Evolutionary conservation across 1,140 invertebrate species (phyloP).

Genomic region (Muscidifurax raptorellus): DNA sequence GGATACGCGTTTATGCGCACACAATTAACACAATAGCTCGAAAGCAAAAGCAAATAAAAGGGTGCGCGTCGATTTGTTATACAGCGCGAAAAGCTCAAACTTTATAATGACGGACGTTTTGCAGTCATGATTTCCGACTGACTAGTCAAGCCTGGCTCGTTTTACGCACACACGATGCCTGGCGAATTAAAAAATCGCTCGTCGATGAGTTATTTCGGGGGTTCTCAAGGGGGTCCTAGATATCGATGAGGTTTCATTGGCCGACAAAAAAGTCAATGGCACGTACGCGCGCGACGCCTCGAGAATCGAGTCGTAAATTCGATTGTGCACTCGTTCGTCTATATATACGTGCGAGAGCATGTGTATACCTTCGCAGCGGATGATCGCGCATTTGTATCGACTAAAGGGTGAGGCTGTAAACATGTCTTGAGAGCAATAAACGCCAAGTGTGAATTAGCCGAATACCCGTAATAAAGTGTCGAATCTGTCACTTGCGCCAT

Average conservation of each 20-base stretch:
- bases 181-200: constrained; percentile 46
- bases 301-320: constrained; percentile 47
- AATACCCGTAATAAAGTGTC: constrained; percentile 45
- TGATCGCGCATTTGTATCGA: constrained; percentile 29
- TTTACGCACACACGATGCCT: not conserved
- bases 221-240: not conserved
- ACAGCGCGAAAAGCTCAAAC: constrained; percentile 5
- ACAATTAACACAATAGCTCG: not conserved
- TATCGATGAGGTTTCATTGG: constrained; percentile 50
- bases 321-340: constrained; percentile 8
- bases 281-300: not conserved
- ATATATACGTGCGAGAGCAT: not conserved
- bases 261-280: constrained; percentile 43
- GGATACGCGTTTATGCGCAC: not conserved
- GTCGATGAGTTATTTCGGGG: constrained; percentile 31
- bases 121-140: constrained; percentile 36
- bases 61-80: constrained; percentile 18
- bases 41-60: constrained; percentile 29
- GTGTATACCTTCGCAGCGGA: constrained; percentile 16
- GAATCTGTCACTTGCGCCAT: constrained; percentile 40
- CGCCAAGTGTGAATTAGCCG: constrained; percentile 26
- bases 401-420: constrained; percentile 46
- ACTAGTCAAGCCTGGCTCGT: constrained; percentile 11
- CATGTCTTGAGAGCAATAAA: constrained; percentile 47
- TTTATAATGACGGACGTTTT: constrained; percentile 34